Evolutionary conservation across 2,888 invertebrate species (phyloP).

Genomic region (Synanthedon tipuliformis): DNA sequence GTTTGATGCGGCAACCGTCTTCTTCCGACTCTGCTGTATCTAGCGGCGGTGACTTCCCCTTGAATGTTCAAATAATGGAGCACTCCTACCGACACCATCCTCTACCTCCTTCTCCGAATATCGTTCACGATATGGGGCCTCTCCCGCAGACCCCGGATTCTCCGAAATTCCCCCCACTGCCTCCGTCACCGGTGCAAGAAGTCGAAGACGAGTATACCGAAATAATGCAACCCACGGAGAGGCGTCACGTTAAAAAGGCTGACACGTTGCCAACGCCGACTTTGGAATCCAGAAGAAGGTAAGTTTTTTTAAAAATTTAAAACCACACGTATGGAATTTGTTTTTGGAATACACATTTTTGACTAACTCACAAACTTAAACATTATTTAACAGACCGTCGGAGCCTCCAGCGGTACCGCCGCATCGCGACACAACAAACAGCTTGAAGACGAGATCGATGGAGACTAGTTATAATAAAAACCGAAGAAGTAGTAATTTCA

Average conservation of each 20-base stretch:
- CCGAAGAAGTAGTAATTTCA: slow-evolving; percentile 63
- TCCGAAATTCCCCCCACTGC: slow-evolving; percentile 78
- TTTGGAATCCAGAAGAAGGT: slow-evolving; percentile 61
- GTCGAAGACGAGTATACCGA: slow-evolving; percentile 81
- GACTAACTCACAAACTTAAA: background rate
- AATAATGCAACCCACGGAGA: slow-evolving; percentile 66
- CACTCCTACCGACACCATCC: slow-evolving; percentile 63
- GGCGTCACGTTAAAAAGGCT: slow-evolving; percentile 58
- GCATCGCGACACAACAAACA: slow-evolving; percentile 76
- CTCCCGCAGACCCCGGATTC: slow-evolving; percentile 63
- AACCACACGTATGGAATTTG: too few relatives aligned
- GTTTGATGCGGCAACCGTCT: slow-evolving; percentile 64
- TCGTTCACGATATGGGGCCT: slow-evolving; percentile 56
- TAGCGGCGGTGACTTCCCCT: slow-evolving; percentile 70
- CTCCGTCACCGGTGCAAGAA: slow-evolving; percentile 86
- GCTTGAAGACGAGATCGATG: slow-evolving; percentile 87
- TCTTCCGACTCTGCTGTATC: slow-evolving; percentile 66
- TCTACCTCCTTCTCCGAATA: slow-evolving; percentile 49
- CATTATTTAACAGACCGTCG: slow-evolving; percentile 38
- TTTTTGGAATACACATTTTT: background rate
- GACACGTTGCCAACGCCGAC: slow-evolving; percentile 69
- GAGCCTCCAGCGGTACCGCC: slow-evolving; percentile 81
- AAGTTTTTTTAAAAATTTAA: slow-evolving; percentile 3
- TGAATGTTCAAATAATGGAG: slow-evolving; percentile 75
- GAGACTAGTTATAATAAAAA: slow-evolving; percentile 81